Evolutionary conservation across 1,140 invertebrate genomes (phyloP), one percentile per base, ranked within the genome.

Genomic region (Trichonephila clavata): DNA sequence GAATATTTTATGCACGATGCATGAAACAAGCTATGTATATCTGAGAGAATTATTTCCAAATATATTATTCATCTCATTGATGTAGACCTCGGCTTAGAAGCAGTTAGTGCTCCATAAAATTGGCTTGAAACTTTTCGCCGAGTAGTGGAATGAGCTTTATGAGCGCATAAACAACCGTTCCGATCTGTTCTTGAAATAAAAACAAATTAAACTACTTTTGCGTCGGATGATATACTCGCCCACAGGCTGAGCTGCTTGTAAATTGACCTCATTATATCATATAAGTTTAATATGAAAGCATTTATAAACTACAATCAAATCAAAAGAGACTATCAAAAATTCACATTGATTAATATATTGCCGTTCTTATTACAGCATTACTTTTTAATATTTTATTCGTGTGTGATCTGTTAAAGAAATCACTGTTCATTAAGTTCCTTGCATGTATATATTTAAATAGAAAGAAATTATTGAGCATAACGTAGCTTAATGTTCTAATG

Each of bases 151-250:
- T 77, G 32, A 77, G 71, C 71, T 77, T 77, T 77, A 77, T 77
- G 71, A 77, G 71, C 27, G 16, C 71, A 77, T 77, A 77, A 77
- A 77, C 32, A 77, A 77, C 39, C 71, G 27, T 77, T 77, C 71
- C 27, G 32, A 77, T 39, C 71, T 77, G 24, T 32, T 77, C 16
- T 39, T 24, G 27, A 18, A 32, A 77, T 77, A 77, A 77, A 77
- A 77, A 77, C 32, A 77, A 77, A 77, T 77, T 27, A 27, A 77
- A 77, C 71, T 39, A 20, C 71, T 32, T 77, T 77, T 77, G 71
- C 71, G 71, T 77, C 32, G 71, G 32, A 77, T 77, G 71, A 77
- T 39, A 18, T 39, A 77, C 27, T 77, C 71, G 71, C 71, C 71
- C 71, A 77, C 32, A 77, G 27, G 18, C 24, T 32, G 71, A 77